Base-by-base conservation (phyloP, 2,888 invertebrate species). In the Molorchus minor region DNA sequence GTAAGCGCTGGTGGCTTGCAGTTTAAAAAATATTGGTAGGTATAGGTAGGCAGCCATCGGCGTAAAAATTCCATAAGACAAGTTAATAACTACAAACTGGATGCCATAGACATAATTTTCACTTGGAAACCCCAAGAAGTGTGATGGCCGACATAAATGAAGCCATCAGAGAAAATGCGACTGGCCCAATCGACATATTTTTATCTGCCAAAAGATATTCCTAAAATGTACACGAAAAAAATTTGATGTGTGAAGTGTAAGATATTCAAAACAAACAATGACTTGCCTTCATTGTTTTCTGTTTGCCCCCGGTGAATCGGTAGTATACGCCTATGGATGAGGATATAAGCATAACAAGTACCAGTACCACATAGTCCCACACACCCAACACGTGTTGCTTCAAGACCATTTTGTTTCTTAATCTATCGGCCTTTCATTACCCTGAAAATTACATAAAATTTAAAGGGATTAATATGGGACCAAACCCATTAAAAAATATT, bases 141-240 rank as follows among this genome's bases (percentile, higher is more conserved):
- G 94, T 93, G 52, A 96, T 88, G 25, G 95, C 93, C 0, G 95
- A 95, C 90, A 96, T 93, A 77, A 95, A 95, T 35, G 94, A 93
- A n/a, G 94, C 94, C 91, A 95, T 93, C 57, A 96, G 80, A 1
- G 94, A 94, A 65, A 95, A 91, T 2, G 94, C 91, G 0, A 96
- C 93, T 0, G 95, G 93, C 4, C 83, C 77, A 69, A 92, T 84
- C 3, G 90, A 86, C 90, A 95, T 91, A 63, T 89, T 91, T 58
- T 88, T 86, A 75, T 93, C 88, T 0, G 93, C 96, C 54, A 93
- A 79, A 58, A 96, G 85, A 75, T 92, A 96, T 80, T 94, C 94
- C 88, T 92, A 80, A 53, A 81, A 81, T 59, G 62, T 49, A 62
- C 15, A 56, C 3, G 16, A n/a, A 13, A 15, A 54, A 30, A 5